Conservation (phyloP, 2,113 vertebrate genomes). For the Oreochromis tanganicae region DNA sequence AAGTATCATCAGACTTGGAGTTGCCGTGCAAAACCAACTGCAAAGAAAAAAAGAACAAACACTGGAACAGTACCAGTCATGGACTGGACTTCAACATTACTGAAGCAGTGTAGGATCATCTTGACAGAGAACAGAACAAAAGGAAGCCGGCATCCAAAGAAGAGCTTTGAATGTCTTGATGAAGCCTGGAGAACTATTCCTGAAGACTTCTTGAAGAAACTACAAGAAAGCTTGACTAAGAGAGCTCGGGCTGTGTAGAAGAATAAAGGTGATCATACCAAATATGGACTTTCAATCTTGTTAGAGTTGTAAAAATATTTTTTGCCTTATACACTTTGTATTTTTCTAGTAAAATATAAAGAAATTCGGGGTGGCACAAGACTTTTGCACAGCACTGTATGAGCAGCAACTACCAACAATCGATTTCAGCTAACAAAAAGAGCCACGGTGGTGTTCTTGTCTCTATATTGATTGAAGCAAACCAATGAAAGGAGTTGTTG, state of each 20-base stretch:
- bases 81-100: neutral
- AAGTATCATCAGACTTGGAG: neutral
- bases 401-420: neutral
- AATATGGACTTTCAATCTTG: neutral
- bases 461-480: neutral
- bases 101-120: neutral
- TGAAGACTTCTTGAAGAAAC: neutral
- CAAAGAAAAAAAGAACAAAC: neutral
- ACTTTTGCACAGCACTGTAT: neutral
- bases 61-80: neutral
- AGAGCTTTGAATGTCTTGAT: neutral
- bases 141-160: neutral
- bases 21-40: neutral
- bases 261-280: neutral
- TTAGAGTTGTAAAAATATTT: neutral
- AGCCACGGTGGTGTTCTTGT: neutral
- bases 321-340: neutral
- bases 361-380: neutral
- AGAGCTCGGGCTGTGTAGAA: neutral
- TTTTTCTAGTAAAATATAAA: neutral
- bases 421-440: neutral
- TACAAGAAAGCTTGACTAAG: neutral
- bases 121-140: neutral
- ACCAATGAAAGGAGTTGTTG: neutral
- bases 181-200: neutral